Evolutionary conservation across 2,797 vertebrate genomes (phyloP).

Genomic region (Perodicticus potto): DNA sequence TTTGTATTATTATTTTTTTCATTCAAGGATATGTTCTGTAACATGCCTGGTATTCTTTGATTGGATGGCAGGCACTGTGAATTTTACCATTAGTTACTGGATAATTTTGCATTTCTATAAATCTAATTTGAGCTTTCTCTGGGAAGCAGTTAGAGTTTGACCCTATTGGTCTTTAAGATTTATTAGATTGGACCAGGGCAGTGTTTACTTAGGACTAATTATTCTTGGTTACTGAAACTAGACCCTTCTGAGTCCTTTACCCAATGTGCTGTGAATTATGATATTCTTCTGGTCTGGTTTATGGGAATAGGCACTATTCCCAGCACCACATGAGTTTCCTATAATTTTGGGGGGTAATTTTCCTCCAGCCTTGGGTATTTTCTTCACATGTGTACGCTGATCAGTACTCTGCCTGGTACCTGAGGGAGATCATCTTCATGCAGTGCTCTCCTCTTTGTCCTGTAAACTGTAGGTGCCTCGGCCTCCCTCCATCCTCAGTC

Average conservation of each 20-base stretch:
- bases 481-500: neutral
- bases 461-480: neutral
- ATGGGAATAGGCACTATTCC: neutral
- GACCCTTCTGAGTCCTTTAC: neutral
- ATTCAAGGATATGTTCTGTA: neutral
- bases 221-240: neutral
- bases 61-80: neutral
- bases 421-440: neutral
- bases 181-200: neutral
- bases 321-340: neutral
- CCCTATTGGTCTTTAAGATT: neutral
- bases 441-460: neutral
- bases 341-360: neutral
- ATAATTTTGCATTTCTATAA: slow-evolving; percentile 32
- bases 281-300: neutral
- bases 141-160: slow-evolving; percentile 5
- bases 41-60: neutral
- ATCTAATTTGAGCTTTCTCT: neutral
- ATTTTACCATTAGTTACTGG: neutral
- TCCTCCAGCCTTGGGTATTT: neutral
- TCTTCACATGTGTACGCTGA: neutral
- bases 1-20: neutral
- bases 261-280: neutral
- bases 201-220: slow-evolving; percentile 42
- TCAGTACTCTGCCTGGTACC: neutral